These are phyloP conservation scores for Centropristis striata DNA, from an alignment of 2,113 vertebrate genomes.

Conservation along the genomic window DNA sequence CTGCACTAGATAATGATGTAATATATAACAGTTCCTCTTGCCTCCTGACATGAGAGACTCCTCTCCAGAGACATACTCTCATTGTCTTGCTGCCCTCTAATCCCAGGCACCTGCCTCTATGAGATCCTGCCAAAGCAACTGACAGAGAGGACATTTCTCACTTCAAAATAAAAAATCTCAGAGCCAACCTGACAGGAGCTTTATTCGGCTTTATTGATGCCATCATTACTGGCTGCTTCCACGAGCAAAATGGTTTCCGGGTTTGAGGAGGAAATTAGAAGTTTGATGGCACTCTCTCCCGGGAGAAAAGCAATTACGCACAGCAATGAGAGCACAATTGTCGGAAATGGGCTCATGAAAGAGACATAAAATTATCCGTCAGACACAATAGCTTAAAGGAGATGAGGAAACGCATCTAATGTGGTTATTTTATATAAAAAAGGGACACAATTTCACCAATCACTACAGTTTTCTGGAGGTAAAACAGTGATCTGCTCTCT, in stretches of 20 bases:
- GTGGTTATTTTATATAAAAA: not conserved
- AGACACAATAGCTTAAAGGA: constrained; percentile 46
- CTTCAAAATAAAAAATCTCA: not conserved
- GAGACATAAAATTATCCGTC: constrained; percentile 52
- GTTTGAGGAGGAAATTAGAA: constrained; percentile 77
- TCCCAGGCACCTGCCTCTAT: constrained; percentile 53
- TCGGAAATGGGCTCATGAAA: constrained; percentile 73
- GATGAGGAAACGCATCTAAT: constrained; percentile 19
- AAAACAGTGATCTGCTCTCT: not conserved
- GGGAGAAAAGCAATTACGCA: constrained; percentile 77
- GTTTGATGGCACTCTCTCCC: constrained; percentile 78
- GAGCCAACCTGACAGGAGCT: constrained; percentile 40
- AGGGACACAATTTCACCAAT: constrained; percentile 10
- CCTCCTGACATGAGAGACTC: constrained; percentile 56
- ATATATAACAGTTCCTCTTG: constrained; percentile 56
- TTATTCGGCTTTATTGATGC: constrained; percentile 66
- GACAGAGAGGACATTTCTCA: constrained; percentile 6
- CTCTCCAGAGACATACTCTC: constrained; percentile 47
- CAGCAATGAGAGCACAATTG: constrained; percentile 70
- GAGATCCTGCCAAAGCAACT: constrained; percentile 20
- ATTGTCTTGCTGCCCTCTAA: constrained; percentile 65
- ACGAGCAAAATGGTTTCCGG: constrained; percentile 71
- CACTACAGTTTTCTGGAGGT: constrained; percentile 8
- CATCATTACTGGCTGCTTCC: constrained; percentile 69
- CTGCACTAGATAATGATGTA: constrained; percentile 62